Evolutionary conservation across 2,888 invertebrate genomes (phyloP), one percentile per base, ranked within the genome.

Genomic region (Chymomyza amoena): DNA sequence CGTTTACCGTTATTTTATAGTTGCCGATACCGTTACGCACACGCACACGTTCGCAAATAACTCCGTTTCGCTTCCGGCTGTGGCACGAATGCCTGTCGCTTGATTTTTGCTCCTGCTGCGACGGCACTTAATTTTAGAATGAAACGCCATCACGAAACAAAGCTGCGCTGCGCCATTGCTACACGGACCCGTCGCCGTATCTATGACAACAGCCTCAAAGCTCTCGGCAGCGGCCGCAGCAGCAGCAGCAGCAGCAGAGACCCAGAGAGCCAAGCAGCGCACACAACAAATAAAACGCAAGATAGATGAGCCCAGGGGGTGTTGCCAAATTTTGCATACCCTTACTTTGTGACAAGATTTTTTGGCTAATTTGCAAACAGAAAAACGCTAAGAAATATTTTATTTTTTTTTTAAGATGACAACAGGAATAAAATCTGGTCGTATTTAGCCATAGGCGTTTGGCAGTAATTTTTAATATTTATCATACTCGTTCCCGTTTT

Each of bases 91-190:
- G 64, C 54, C 64, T 57, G 64, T 66, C 65, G 68, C 54, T 54
- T 54, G 78, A 85, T 45, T 28, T 64, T 52, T 54, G 64, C 76
- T 89, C 90, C 89, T 90, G 86, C 89, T 86, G 78, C 88, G 83
- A 84, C 91, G 89, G 90, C 88, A 89, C 89, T 91, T 90, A 89
- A 88, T 88, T 86, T 86, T 88, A 87, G 91, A 90, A 90, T 91
- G 88, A 81, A 76, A 78, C 71, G 65, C 20, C 70, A 69, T 68
- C 70, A 69, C 78, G 76, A 72, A 66, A 66, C 72, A 68, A 69
- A 79, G 20, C 39, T 45, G 20, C n/a, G 79, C 81, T 79, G 73
- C 76, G 79, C 73, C 72, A 62, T 68, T 70, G 80, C 69, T 67
- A 73, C 67, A 68, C 32, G 32, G 76, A 2, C 39, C 39, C 39